A percentile compares a stretch with the other conserved stretches of the same genome.
These are phyloP conservation scores for Staurois parvus DNA, from an alignment of 2,797 vertebrate species.

Conservation along the genomic window DNA sequence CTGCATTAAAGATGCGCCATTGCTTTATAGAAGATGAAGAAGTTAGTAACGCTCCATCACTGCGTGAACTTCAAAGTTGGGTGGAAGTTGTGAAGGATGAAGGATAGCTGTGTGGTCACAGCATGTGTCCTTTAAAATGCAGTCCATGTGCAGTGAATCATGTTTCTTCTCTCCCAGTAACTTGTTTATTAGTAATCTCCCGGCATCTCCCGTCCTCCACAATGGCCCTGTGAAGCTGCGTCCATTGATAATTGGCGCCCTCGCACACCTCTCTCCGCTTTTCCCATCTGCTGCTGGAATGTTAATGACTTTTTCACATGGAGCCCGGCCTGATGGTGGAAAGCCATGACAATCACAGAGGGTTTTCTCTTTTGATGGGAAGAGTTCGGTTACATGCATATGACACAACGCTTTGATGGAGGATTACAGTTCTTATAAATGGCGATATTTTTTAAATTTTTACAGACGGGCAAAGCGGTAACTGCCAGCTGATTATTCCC, in stretches of 20 bases:
- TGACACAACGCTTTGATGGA: not conserved
- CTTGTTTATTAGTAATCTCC: conserved; percentile 28
- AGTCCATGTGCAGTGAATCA: conserved; percentile 1
- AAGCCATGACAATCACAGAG: not conserved
- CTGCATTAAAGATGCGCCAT: too few species aligned
- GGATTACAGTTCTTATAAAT: conserved; percentile 16
- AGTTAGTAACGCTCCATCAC: too few species aligned
- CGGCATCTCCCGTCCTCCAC: not conserved
- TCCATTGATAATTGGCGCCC: conserved; percentile 23
- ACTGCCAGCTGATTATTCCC: not conserved
- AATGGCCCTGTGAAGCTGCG: conserved; percentile 15
- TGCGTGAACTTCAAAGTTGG: not conserved
- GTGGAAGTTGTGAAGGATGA: not conserved
- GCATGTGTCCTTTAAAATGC: not conserved
- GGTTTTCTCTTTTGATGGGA: not conserved
- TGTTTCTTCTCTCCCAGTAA: not conserved
- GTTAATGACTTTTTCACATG: conserved; percentile 57
- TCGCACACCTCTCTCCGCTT: conserved; percentile 4
- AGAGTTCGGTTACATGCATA: not conserved
- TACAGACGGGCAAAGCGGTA: not conserved
- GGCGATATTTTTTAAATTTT: not conserved
- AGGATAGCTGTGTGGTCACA: conserved; percentile 1
- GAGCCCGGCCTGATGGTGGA: conserved; percentile 1
- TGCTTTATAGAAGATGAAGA: too few species aligned
- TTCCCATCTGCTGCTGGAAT: conserved; percentile 53